Base-by-base conservation (phyloP, 2,888 invertebrate genomes). In the Beris morrisii region DNA sequence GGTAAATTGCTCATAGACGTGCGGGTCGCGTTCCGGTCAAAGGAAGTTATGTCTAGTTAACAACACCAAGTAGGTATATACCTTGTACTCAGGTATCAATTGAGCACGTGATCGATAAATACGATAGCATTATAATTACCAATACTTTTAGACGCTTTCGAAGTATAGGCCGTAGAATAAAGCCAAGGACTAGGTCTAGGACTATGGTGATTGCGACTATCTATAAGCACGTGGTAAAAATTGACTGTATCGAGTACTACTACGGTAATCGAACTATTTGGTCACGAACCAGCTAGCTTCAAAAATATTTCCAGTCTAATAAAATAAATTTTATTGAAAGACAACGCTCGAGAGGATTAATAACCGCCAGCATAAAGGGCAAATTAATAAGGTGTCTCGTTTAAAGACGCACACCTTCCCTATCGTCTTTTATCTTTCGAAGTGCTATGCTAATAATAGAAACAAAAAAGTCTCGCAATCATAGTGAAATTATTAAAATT, bases 401-500 rank as follows among this genome's bases (percentile, higher is more conserved):
- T 9, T 9, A 22, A 9, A 38, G 38, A 38, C 38, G 38, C 4
- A 38, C 2, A 3, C 9, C 38, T 38, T 38, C 38, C 9, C 4
- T 38, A 38, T 38, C 9, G 9, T 5, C 7, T 56, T 43, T 6
- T 13, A 38, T 15, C 38, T 15, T 56, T 56, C 38, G 43, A 15
- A 43, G 7, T 59, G 48, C 61, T 61, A 61, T 61, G 61, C 43
- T 61, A 43, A 38, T 38, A 52, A 52, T 38, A 61, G 50, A 61
- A 15, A 50, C 32, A 3, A 50, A 38, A 50, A 52, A 61, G 52
- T 61, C 50, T 43, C 52, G 38, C 31, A 48, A 48, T 59, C 46
- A 48, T 59, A 32, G 52, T 61, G 31, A 61, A 61, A 46, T 61
- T 50, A 61, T 43, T 32, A 32, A 61, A 61, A 38, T 61, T 52